A percentile compares a stretch with the other conserved stretches of the same genome.
These are phyloP conservation scores for Hoplostethus mediterraneus DNA, from an alignment of 2,797 vertebrate genomes.

Conservation along the genomic window DNA sequence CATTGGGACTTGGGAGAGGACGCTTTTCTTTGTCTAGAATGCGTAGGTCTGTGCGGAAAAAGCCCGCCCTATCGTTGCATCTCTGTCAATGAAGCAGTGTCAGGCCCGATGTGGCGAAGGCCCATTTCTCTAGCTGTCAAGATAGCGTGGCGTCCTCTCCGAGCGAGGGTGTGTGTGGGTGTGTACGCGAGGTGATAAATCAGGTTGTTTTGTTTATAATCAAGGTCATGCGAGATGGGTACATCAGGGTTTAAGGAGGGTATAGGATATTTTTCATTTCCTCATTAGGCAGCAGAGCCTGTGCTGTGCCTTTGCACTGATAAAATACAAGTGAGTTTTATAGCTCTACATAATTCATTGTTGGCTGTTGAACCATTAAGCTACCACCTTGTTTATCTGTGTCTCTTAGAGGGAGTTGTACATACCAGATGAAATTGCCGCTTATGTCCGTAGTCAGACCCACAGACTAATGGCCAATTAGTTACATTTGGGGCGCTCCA, in stretches of 20 bases:
- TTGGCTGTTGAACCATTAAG: constrained; percentile 9
- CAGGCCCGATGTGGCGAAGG: constrained; percentile 38
- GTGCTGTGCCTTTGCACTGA: constrained; percentile 31
- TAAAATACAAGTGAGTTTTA: constrained; percentile 36
- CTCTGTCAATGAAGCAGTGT: constrained; percentile 60
- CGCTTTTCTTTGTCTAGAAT: constrained; percentile 54
- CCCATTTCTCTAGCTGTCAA: constrained; percentile 76
- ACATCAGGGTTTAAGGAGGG: constrained; percentile 41
- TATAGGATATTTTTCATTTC: constrained; percentile 63
- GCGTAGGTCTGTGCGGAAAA: constrained; percentile 33
- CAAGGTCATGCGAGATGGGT: constrained; percentile 65
- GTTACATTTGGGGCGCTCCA: constrained; percentile 47
- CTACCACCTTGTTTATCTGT: constrained; percentile 17
- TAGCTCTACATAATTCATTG: constrained; percentile 9
- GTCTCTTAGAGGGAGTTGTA: constrained; percentile 13
- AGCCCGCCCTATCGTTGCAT: constrained; percentile 20
- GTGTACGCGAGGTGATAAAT: constrained; percentile 58
- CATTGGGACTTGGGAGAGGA: constrained; percentile 26
- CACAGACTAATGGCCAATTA: constrained; percentile 66
- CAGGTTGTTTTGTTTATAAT: constrained; percentile 66
- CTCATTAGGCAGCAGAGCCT: constrained; percentile 49
- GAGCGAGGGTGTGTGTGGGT: constrained; percentile 32
- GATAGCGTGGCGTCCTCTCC: constrained; percentile 59
- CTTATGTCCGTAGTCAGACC: constrained; percentile 39
- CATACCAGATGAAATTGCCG: constrained; percentile 24